Base-by-base conservation (phyloP, 2,797 vertebrate species). In the Hylomyscus alleni region DNA sequence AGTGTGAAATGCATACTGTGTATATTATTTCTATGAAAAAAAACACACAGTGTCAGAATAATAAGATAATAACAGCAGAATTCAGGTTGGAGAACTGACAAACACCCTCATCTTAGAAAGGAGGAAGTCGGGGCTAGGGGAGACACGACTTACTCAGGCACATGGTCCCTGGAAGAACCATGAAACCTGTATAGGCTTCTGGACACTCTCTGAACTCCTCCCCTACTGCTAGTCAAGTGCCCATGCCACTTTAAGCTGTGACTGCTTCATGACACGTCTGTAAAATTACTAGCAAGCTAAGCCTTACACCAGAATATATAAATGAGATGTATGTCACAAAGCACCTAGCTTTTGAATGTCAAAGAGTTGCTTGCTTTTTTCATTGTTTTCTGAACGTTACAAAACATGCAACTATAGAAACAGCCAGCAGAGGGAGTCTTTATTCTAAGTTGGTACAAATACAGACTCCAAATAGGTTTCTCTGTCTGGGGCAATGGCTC, bases 381-480 rank as follows among this genome's bases (percentile, higher is more conserved):
- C 13, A 2, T 58, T 29, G 76, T 19, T 80, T 86, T 50, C 73
- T 60, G 65, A 12, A 56, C 65, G 50, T n/a, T 34, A 76, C 50
- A 73, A 95, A 86, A 94, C 69, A 2, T 72, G 75, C 88, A 96
- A 91, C 80, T 56, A 52, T 44, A 50, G 47, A 94, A 96, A 89
- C 6, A 91, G 69, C 96, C 97, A 97, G 97, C 90, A 98, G 97
- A 97, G 97, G 97, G 97, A 93, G 97, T 67, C 81, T 93, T 87
- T 72, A 91, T 82, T 96, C 80, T 95, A 52, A 80, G 62, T 67
- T 72, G 34, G 26, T 80, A 34, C 37, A 88, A 93, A 77, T 2
- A 72, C 67, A 91, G 34, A 91, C 29, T 31, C 31, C 20, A 47
- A 62, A 69, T 15, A 86, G 2, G 7, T 69, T 85, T 85, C 58